Conservation (phyloP, 2,113 vertebrate species). For the Erinaceus europaeus region DNA sequence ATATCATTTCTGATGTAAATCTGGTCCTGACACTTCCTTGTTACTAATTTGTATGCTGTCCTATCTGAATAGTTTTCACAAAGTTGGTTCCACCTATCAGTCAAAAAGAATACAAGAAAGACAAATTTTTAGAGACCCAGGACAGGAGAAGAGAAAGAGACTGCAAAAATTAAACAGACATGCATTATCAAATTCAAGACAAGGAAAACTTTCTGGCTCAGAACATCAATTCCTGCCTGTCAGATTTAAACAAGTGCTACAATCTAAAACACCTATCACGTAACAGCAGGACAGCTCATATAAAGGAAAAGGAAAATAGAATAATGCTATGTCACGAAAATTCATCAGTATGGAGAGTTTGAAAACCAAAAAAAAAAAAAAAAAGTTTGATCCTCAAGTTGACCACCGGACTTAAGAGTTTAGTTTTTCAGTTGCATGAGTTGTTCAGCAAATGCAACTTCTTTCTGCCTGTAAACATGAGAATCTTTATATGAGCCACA, state of each 20-base stretch:
- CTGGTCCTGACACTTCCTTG: background rate
- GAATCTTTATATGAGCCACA: background rate
- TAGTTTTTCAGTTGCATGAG: background rate
- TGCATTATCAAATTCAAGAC: background rate
- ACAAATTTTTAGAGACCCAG: background rate
- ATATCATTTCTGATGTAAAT: constrained; percentile 55
- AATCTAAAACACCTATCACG: background rate
- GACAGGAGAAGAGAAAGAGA: background rate
- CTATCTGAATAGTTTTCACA: constrained; percentile 44
- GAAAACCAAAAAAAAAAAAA: background rate
- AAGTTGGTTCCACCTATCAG: constrained; percentile 29
- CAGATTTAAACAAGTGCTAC: background rate
- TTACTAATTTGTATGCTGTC: background rate
- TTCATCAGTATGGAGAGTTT: background rate
- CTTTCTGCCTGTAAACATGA: background rate
- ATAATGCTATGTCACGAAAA: background rate
- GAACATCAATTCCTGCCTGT: background rate
- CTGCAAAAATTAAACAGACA: background rate
- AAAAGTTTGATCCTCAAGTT: background rate
- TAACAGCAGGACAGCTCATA: background rate
- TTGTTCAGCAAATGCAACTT: background rate
- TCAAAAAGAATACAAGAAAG: constrained; percentile 32
- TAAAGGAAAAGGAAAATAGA: background rate
- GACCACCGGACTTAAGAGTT: background rate
- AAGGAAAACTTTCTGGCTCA: background rate